Base-by-base conservation (phyloP, 2,888 invertebrate genomes). In the Diogma glabrata region DNA sequence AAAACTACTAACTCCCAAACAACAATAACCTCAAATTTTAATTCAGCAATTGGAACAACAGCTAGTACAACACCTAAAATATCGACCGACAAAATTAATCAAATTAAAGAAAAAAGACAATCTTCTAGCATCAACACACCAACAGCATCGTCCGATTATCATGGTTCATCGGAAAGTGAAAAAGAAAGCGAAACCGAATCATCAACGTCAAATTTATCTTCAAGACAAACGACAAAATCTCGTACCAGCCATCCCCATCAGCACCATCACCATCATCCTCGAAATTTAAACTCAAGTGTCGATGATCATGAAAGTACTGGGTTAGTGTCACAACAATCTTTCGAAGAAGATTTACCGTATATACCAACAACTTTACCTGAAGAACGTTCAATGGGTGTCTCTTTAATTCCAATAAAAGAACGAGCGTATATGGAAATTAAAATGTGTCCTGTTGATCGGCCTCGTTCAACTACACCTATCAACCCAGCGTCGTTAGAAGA, bases 311-410 rank as follows among this genome's bases (percentile, higher is more conserved):
- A 90, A 66, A 77, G 84, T 56, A 82, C 83, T 57, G 80, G 82
- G 2, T 74, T 91, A 40, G 87, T 90, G 45, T 74, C 82, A 52
- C 81, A 87, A 64, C 88, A 89, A 64, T 89, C 89, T 33, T 85
- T 87, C 63, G 89, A 89, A 61, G 85, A 85, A 60, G 87, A 88
- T 69, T 73, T 91, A 62, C 91, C 91, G 2, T 90, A 88, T 66
- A 81, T 91, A 62, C 90, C 91, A 52, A 90, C 91, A n/a, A 91
- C 90, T 51, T 71, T 91, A 63, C 91, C 91, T 17, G 76, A 81
- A 65, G 91, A 91, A 71, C 79, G 90, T 56, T 83, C 89, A 14
- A 78, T 84, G 55, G 88, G 84, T 22, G 72, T 89, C 57, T 84
- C 88, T 16, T 81, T 91, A 61, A 78, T 90, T 56, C 89, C 91